Base-by-base conservation (phyloP, 2,797 vertebrate species). In the Crypturellus tataupa region DNA sequence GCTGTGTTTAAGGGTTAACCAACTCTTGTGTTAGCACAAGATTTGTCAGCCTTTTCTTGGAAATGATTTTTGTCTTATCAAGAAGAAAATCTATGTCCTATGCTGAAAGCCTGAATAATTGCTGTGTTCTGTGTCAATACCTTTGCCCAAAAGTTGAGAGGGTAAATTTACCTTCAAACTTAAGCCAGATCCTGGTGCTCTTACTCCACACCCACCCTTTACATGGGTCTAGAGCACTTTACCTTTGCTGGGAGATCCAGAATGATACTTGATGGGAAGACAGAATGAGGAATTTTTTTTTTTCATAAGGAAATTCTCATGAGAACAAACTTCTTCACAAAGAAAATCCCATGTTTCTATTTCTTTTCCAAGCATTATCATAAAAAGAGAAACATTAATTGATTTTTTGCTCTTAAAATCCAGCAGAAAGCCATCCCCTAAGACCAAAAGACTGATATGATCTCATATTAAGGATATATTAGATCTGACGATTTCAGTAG, bases 401-500 rank as follows among this genome's bases (percentile, higher is more conserved):
- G 51, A 18, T 24, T 53, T 67, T 67, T 78, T 64, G 5, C 80
- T 95, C 64, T 80, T 73, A 44, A 10, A 80, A 73, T 42, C n/a
- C 63, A 86, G 31, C 25, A 70, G 70, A 86, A 78, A 88, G 37
- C 80, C 87, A 76, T 69, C 81, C 67, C 60, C 71, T 42, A 24
- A 86, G 56, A 92, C 70, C 39, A 88, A 75, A 60, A 62, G 33
- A 35, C 13, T 80, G 64, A 78, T 93, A 95, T 86, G 85, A 80
- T 94, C 64, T 81, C 79, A 56, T 56, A 67, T 68, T 94, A 87
- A 63, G 84, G 44, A 53, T 40, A 77, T 77, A 46, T 70, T 80
- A 68, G 70, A 88, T 77, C 35, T 82, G 68, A 80, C 53, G 68
- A 76, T 87, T 89, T 67, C 44, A 81, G 67, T 81, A 67, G 42